These are phyloP conservation scores for Danionella dracula DNA, from an alignment of 2,797 vertebrate genomes.

Conservation along the genomic window DNA sequence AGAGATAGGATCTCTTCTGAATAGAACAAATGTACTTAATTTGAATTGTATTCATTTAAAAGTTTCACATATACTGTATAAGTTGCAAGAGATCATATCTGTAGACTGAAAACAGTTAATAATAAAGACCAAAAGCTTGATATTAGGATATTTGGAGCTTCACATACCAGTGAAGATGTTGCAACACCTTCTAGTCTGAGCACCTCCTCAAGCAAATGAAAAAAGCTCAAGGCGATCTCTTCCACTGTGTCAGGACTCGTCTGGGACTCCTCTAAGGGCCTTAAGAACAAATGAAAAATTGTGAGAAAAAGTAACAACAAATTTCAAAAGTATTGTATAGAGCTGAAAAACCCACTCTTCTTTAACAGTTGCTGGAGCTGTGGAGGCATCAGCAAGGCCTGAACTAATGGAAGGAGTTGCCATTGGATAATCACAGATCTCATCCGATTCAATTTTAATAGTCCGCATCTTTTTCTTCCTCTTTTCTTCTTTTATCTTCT, in stretches of 20 bases:
- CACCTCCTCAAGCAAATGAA: slow-evolving; percentile 85
- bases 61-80: too few species aligned
- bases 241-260: slow-evolving; percentile 80
- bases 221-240: slow-evolving; percentile 90
- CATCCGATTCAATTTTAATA: slow-evolving; percentile 87
- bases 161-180: slow-evolving; percentile 77
- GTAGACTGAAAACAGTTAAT: too few species aligned
- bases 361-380: slow-evolving; percentile 77
- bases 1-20: too few species aligned
- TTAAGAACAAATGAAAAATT: slow-evolving; percentile 45
- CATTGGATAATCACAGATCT: slow-evolving; percentile 74
- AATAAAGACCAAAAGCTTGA: too few species aligned
- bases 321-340: slow-evolving; percentile 47
- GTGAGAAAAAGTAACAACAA: slow-evolving; percentile 34
- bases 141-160: too few species aligned
- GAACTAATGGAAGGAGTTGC: slow-evolving; percentile 63
- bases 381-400: slow-evolving; percentile 70
- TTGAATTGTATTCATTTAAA: too few species aligned
- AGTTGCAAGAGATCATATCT: too few species aligned
- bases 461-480: slow-evolving; percentile 85
- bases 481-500: slow-evolving; percentile 87
- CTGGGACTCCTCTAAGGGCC: slow-evolving; percentile 85
- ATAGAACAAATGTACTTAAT: too few species aligned
- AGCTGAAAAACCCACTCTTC: slow-evolving; percentile 82
- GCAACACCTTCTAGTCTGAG: slow-evolving; percentile 76